Percentiles rank a stretch among this genome's conserved stretches.
These are phyloP conservation scores for Fulica atra DNA, from an alignment of 2,113 vertebrate genomes.

Conservation along the genomic window DNA sequence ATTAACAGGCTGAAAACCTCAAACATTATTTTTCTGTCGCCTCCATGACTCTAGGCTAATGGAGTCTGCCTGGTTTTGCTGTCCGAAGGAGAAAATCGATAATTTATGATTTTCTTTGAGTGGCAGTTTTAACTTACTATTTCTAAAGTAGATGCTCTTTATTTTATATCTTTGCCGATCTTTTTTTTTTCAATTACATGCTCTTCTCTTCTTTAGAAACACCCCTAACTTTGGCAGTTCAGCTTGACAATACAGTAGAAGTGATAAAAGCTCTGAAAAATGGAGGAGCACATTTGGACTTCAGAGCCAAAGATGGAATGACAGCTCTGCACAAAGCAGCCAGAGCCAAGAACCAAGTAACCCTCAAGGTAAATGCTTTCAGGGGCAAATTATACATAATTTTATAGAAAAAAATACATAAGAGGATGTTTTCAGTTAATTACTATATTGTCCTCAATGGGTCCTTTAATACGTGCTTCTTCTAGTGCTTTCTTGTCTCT, in stretches of 20 bases:
- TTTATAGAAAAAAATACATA: background rate
- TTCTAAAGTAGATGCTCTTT: background rate
- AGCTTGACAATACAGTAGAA: conserved; percentile 82
- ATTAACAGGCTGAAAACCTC: background rate
- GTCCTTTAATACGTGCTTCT: background rate
- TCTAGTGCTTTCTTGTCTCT: background rate
- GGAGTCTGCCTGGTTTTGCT: background rate
- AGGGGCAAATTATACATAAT: background rate
- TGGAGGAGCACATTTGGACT: conserved; percentile 94
- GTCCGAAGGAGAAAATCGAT: background rate
- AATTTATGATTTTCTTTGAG: background rate
- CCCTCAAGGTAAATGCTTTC: conserved; percentile 80
- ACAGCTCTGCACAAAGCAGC: conserved; percentile 93
- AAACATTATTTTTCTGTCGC: background rate
- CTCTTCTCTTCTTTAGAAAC: conserved; percentile 79
- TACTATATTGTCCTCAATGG: background rate
- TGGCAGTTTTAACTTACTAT: background rate
- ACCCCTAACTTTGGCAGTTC: conserved; percentile 87
- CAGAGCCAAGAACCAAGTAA: conserved; percentile 81
- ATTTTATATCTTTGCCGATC: background rate
- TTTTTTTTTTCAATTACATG: background rate
- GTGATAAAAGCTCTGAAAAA: conserved; percentile 87
- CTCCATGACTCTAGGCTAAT: background rate
- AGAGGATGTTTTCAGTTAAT: background rate
- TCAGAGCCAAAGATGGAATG: conserved; percentile 92